Evolutionary conservation across 2,113 vertebrate species (phyloP).

Genomic region (Propithecus coquereli): DNA sequence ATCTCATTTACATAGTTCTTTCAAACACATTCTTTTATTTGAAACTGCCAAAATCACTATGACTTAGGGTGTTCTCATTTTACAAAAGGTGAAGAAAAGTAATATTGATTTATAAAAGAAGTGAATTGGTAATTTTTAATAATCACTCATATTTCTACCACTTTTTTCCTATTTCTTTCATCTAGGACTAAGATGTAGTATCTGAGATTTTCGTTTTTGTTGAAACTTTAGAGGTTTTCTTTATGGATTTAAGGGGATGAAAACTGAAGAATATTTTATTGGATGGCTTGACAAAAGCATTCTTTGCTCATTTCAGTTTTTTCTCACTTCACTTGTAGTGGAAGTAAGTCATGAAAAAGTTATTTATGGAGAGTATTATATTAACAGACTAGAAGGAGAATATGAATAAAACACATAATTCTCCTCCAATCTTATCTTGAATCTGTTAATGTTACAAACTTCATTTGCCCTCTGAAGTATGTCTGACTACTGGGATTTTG

Average conservation of each 20-base stretch:
- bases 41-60: neutral
- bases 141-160: neutral
- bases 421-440: neutral
- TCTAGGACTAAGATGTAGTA: neutral
- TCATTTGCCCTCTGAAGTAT: neutral
- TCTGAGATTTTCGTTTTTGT: neutral
- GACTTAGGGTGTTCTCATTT: neutral
- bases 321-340: neutral
- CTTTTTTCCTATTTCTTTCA: neutral
- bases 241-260: slow-evolving; percentile 8
- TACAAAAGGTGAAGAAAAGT: slow-evolving; percentile 5
- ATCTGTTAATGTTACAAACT: neutral
- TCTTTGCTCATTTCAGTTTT: neutral
- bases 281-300: neutral
- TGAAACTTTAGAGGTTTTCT: slow-evolving; percentile 36
- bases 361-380: neutral
- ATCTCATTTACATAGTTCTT: neutral
- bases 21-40: slow-evolving; percentile 38
- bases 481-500: neutral
- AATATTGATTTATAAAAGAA: neutral
- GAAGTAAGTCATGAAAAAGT: neutral
- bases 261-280: neutral
- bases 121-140: slow-evolving; percentile 19
- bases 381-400: neutral
- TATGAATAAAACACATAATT: neutral